Conservation (phyloP, 1,140 invertebrate species). For the Ooceraea biroi region DNA sequence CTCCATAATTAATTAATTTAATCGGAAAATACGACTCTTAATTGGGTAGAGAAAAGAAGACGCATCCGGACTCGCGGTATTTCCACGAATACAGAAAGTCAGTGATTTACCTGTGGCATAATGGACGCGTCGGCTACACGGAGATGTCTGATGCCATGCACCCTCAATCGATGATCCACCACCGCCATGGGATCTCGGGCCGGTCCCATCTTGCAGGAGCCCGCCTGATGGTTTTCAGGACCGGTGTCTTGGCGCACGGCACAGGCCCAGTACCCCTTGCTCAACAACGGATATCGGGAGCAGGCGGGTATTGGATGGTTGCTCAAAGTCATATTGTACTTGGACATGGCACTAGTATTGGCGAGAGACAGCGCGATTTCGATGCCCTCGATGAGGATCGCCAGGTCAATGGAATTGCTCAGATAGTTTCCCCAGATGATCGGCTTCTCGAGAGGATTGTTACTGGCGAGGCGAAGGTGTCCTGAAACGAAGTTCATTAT, state of each 20-base stretch:
- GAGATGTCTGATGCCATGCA: conserved; percentile 85
- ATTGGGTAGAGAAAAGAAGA: neutral
- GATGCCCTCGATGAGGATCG: conserved; percentile 85
- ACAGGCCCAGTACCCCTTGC: conserved; percentile 93
- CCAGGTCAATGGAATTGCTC: conserved; percentile 82
- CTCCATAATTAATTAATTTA: neutral
- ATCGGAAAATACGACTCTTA: neutral
- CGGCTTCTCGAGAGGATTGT: conserved; percentile 88
- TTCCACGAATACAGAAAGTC: neutral
- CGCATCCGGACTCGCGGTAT: neutral
- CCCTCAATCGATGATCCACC: conserved; percentile 89
- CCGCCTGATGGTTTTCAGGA: conserved; percentile 94
- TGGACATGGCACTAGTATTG: conserved; percentile 84
- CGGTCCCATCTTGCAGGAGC: conserved; percentile 93
- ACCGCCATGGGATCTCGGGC: conserved; percentile 89
- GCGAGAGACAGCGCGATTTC: conserved; percentile 82
- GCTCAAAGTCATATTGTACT: conserved; percentile 85
- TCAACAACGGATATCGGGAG: conserved; percentile 88
- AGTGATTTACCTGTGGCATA: conserved; percentile 85
- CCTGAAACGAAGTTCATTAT: conserved; percentile 28
- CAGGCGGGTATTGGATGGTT: conserved; percentile 85
- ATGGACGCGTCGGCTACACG: conserved; percentile 88
- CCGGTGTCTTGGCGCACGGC: conserved; percentile 91
- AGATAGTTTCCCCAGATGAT: conserved; percentile 88
- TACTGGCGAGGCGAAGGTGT: conserved; percentile 82